Evolutionary conservation across 2,888 invertebrate genomes (phyloP), one percentile per base, ranked within the genome.

Genomic region (Tenthredo livida): DNA sequence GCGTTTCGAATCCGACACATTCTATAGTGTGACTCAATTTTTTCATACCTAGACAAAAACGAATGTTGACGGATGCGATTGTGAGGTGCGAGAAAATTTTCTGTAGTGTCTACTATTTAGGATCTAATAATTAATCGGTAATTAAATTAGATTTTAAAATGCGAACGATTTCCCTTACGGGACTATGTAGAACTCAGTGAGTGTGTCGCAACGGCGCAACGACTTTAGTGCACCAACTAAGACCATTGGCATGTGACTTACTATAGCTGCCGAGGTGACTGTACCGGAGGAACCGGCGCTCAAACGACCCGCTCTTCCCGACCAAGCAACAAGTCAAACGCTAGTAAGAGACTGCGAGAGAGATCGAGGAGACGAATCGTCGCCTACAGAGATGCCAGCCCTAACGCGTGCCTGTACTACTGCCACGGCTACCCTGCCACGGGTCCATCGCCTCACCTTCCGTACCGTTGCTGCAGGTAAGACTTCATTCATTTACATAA

Each of bases 361-460:
- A 50, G 54, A 77, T 21, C 77, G 29, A 77, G 50, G 77, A 80
- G 80, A 61, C 80, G 58, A 61, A 40, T 40, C 58, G 80, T 50
- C 80, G 58, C 80, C 80, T 50, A 29, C 54, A 61, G 80, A 80
- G 61, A 91, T 91, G 91, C 90, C 91, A 84, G 89, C 89, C 85
- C 87, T 91, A 80, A 90, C 90, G 83, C 89, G 89, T 80, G 89
- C 89, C 77, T 90, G 88, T 85, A 87, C 91, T 86, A 89, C 91
- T 87, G 89, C 88, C 83, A 61, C 80, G n/a, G 58, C 80, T 15
- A 89, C 89, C 84, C 88, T 91, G 72, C 91, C 91, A 40, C 88
- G 91, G 54, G 88, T 91, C 85, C 91, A 91, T 86, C 89, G 89
- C 25, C 87, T 90, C 67, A 89, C 89, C 84, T 89, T 90, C 73